These are phyloP conservation scores for Heliornis fulica DNA, from an alignment of 2,113 vertebrate genomes.

Conservation along the genomic window DNA sequence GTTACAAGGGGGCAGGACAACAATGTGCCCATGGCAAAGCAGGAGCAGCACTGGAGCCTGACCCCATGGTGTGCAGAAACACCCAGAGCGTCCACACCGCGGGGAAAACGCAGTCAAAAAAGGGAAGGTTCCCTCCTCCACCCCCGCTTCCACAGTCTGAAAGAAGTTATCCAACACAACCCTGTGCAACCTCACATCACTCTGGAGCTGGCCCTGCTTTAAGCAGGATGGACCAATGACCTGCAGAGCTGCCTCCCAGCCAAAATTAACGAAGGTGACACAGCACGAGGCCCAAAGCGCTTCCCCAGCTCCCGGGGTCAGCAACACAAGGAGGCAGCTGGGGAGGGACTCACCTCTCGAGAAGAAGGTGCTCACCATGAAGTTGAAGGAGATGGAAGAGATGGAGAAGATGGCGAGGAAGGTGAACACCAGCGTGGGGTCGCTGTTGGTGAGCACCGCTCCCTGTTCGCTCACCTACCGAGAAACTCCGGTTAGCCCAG, in stretches of 20 bases:
- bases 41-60: neutral
- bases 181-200: neutral
- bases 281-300: accelerated
- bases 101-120: neutral
- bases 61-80: accelerated
- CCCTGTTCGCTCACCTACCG: conserved; percentile 85
- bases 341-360: conserved; percentile 81
- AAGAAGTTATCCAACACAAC: neutral
- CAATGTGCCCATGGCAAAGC: accelerated
- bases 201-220: neutral
- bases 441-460: conserved; percentile 89
- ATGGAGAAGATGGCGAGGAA: conserved; percentile 87
- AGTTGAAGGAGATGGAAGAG: conserved; percentile 94
- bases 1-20: neutral
- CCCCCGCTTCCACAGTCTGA: accelerated
- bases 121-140: too few species aligned
- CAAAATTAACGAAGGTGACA: neutral
- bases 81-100: accelerated
- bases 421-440: conserved; percentile 88
- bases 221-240: neutral
- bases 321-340: neutral
- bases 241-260: neutral
- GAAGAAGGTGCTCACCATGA: conserved; percentile 98
- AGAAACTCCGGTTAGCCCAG: neutral
- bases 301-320: accelerated